These are phyloP conservation scores for Dryadula phaetusa DNA, from an alignment of 2,888 invertebrate genomes.

Conservation along the genomic window DNA sequence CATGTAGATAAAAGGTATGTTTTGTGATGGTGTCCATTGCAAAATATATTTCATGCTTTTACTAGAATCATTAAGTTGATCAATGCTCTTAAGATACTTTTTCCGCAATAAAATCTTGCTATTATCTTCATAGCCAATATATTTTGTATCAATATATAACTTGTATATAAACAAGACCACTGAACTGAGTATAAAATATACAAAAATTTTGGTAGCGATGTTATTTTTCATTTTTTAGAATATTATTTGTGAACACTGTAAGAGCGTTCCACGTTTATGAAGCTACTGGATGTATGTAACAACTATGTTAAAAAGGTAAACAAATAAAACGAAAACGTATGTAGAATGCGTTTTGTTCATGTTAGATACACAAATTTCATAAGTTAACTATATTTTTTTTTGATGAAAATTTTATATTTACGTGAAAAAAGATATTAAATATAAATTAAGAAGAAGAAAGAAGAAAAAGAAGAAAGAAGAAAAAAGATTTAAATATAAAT, in stretches of 20 bases:
- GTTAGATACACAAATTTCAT: neutral
- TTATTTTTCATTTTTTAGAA: constrained; percentile 40
- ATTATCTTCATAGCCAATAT: constrained; percentile 15
- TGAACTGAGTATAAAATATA: constrained; percentile 36
- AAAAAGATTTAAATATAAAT: too few relatives aligned
- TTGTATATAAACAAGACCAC: constrained; percentile 43
- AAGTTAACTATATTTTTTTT: neutral
- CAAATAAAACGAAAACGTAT: constrained; percentile 20
- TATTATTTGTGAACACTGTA: neutral
- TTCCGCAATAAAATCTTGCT: neutral
- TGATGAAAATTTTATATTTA: neutral
- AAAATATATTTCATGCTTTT: constrained; percentile 58
- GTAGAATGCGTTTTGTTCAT: constrained; percentile 5
- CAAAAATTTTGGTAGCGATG: constrained; percentile 40
- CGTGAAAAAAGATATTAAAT: constrained; percentile 6
- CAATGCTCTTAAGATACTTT: neutral
- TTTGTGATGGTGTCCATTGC: constrained; percentile 58
- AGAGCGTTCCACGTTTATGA: neutral
- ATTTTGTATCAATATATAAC: constrained; percentile 37
- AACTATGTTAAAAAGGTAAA: constrained; percentile 25
- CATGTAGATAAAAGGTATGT: constrained; percentile 60
- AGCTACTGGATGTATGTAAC: constrained; percentile 17
- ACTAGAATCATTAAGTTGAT: constrained; percentile 9
- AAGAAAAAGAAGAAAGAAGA: too few relatives aligned
- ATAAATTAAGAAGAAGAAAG: too few relatives aligned